Evolutionary conservation across 37 sponge, comb jelly and placozoan species (phyloP), one percentile per base, ranked within the genome.

Genomic region (Ephydatia muelleri): DNA sequence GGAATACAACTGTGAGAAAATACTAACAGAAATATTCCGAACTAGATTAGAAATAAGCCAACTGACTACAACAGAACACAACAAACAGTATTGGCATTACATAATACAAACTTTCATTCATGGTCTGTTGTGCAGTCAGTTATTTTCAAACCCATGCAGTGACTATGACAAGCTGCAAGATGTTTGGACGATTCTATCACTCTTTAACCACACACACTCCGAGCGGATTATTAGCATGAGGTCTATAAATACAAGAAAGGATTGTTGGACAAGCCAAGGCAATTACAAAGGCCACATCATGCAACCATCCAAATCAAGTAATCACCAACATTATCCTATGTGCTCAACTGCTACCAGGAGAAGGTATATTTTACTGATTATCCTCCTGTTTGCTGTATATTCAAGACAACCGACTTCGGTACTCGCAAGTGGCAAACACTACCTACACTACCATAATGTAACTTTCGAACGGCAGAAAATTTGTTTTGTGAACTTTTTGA

Each of bases 131-230:
- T 82, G 82, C 38, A 29, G n/a, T 27, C 32, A 71, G 22, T 47
- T 71, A 14, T 65, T 79, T 65, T 30, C 67, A 64, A 32, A 13
- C 29, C 39, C 80, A 9, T n/a, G 23, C 19, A 65, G 23, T 13
- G 43, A 43, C 43, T 43, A 43, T 43, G 6, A 43, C 43, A 43
- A 29, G 49, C 19, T 26, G 34, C 19, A 49, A 38, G 40, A 26
- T 82, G 28, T 82, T 82, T 40, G 72, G 82, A 48, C 49, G 82
- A 28, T 82, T 72, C 72, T 82, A 70, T 26, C 49, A 82, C 28
- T 68, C 82, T 6, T 30, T 82, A 19, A 57, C 65, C n/a, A 43
- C 48, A 12, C 82, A 82, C 71, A 3, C 82, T 3, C 82, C 82
- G 1, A 26, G 0, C 21, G 81, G 0, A n/a, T 82, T 25, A 82